phyloP scores from a whole-genome alignment of 2,113 vertebrate species.

The Petromus typicus region DNA sequence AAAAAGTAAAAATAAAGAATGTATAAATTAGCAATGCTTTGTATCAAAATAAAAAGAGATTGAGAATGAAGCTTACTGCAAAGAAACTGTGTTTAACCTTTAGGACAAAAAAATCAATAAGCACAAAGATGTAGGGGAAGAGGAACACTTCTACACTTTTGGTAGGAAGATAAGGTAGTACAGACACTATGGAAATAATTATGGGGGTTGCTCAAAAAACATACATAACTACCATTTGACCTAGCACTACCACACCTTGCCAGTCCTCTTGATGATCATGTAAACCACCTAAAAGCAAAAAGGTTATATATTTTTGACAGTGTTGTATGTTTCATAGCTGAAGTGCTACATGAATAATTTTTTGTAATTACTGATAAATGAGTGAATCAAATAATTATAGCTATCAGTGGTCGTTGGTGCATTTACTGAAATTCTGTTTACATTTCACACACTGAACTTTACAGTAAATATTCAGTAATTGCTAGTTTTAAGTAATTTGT shows the following conservation, averaged over 20 bases:
- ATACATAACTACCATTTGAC: not conserved
- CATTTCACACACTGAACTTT: not conserved
- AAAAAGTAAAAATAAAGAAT: not conserved
- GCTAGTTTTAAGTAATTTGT: not conserved
- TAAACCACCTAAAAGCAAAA: not conserved
- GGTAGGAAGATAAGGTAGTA: not conserved
- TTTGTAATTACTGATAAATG: not conserved
- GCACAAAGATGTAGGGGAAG: not conserved
- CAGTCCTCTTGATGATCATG: not conserved
- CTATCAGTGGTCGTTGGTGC: not conserved
- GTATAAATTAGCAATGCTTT: not conserved
- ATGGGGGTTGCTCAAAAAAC: not conserved
- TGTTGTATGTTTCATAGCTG: not conserved
- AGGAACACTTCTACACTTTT: not conserved
- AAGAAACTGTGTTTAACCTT: not conserved
- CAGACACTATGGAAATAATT: not conserved
- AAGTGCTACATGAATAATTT: not conserved
- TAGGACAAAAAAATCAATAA: not conserved
- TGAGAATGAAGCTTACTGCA: not conserved
- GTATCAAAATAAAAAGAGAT: not conserved
- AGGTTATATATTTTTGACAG: conserved; percentile 9
- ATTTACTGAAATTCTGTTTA: conserved; percentile 39
- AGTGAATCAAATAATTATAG: not conserved
- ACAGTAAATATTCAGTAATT: not conserved
- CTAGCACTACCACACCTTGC: not conserved